Base-by-base conservation (phyloP, 1,140 invertebrate species). In the Bombyx mandarina region DNA sequence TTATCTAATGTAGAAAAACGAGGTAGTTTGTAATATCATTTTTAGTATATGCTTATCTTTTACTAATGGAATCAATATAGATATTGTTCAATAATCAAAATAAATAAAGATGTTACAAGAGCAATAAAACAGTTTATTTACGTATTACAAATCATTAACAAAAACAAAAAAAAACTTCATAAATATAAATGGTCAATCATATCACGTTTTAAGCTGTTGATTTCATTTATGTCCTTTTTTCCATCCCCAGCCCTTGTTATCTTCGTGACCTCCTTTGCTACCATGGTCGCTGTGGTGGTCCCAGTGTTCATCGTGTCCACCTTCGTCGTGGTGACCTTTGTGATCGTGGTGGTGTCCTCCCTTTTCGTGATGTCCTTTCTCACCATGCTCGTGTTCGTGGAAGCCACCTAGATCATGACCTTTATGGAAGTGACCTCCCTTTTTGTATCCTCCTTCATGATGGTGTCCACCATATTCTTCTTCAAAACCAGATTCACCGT, bases 401-500 rank as follows among this genome's bases (percentile, higher is more conserved):
- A 91, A 89, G 1, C 89, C 91, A 4, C 90, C 90, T 51, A 93
- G 90, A 54, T 92, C 90, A 54, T 91, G 90, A 1, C 90, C 90
- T 10, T 92, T 93, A 67, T 93, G 92, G 79, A 93, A 91, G 57
- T 91, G 89, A 35, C 90, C 88, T 6, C 92, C 93, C 61, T 92
- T 89, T 59, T 94, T 92, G 60, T 90, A 90, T 10, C 89, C 90
- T 52, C 92, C 91, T 63, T 91, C 89, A 45, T 92, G 89, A 59
- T 93, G 91, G 67, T 90, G 89, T 47, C 90, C 88, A 0, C 92
- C 93, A 65, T 93, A 90, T 26, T 87, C 86, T 68, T 91, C 89
- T 68, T 93, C 91, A 58, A 92, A 91, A 3, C 93, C 93, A n/a
- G 92, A 92, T 53, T 93, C 93, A 59, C 94, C 92, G 66, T 90